phyloP scores from a whole-genome alignment of 2,888 invertebrate genomes.

The Pachydiplax longipennis region DNA sequence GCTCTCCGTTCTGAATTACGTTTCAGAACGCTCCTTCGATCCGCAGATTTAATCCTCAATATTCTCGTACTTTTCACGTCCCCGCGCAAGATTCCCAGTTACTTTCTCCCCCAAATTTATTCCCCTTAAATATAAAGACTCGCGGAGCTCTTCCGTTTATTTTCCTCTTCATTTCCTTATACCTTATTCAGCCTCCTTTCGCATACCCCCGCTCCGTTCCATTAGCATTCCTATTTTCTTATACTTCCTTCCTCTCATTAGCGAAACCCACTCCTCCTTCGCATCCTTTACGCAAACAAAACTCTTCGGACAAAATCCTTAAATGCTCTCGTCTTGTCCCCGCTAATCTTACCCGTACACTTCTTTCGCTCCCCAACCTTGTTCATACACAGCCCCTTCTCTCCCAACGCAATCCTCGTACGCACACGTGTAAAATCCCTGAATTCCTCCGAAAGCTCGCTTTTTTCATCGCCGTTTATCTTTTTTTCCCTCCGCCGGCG shows the following conservation, averaged over 20 bases:
- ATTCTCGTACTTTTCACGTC: too few species aligned
- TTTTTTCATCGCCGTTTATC: neutral
- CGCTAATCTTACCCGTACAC: neutral
- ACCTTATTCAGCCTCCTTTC: neutral
- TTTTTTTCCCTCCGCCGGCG: neutral
- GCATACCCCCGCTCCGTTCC: neutral
- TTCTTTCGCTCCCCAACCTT: neutral
- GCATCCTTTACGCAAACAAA: conserved; percentile 22
- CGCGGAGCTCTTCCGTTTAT: neutral
- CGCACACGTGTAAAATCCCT: neutral
- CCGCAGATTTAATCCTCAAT: too few species aligned
- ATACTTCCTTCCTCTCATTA: neutral
- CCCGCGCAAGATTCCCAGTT: too few species aligned
- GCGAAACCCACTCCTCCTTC: neutral
- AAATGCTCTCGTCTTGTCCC: neutral
- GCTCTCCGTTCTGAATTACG: too few species aligned
- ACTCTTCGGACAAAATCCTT: neutral
- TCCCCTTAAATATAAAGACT: too few species aligned
- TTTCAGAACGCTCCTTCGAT: too few species aligned
- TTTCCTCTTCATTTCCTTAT: neutral
- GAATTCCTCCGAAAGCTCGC: neutral
- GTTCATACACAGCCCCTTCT: neutral
- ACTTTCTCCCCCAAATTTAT: too few species aligned
- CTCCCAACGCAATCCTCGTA: neutral
- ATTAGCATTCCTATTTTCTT: neutral